A percentile compares a stretch with the other conserved stretches of the same genome.
Evolutionary conservation across 2,797 vertebrate species (phyloP).

Genomic region (Calcarius lapponicus): DNA sequence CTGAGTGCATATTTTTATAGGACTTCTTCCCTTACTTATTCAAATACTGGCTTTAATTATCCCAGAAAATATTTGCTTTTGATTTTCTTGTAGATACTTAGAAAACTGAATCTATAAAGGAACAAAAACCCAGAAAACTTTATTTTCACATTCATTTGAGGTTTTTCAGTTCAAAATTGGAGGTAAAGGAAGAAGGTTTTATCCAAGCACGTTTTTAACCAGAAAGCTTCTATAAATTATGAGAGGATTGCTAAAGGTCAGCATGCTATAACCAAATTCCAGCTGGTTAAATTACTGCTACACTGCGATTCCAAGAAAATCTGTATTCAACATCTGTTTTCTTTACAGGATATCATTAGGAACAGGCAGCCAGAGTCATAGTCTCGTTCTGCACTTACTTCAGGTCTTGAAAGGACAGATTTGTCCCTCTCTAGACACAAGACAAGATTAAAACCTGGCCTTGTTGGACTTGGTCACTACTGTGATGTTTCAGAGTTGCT

Average conservation of each 20-base stretch:
- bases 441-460: conserved; percentile 16
- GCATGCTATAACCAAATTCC: conserved; percentile 32
- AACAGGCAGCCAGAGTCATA: conserved; percentile 27
- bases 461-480: conserved; percentile 12
- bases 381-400: conserved; percentile 31
- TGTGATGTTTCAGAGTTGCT: conserved; percentile 27
- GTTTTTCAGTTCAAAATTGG: not conserved
- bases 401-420: conserved; percentile 45
- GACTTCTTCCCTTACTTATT: not conserved
- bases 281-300: conserved; percentile 49
- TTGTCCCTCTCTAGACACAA: not conserved
- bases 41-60: not conserved
- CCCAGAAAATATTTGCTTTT: not conserved
- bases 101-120: not conserved
- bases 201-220: conserved; percentile 11
- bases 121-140: not conserved
- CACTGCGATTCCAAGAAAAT: conserved; percentile 41
- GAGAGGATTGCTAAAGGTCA: conserved; percentile 36
- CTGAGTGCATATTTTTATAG: not conserved
- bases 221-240: conserved; percentile 18
- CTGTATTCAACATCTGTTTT: conserved; percentile 56
- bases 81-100: not conserved
- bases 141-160: not conserved
- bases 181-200: not conserved
- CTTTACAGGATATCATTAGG: conserved; percentile 22